Evolutionary conservation across 2,797 vertebrate species (phyloP), one percentile per base, ranked within the genome.

Genomic region (Natrix natrix): DNA sequence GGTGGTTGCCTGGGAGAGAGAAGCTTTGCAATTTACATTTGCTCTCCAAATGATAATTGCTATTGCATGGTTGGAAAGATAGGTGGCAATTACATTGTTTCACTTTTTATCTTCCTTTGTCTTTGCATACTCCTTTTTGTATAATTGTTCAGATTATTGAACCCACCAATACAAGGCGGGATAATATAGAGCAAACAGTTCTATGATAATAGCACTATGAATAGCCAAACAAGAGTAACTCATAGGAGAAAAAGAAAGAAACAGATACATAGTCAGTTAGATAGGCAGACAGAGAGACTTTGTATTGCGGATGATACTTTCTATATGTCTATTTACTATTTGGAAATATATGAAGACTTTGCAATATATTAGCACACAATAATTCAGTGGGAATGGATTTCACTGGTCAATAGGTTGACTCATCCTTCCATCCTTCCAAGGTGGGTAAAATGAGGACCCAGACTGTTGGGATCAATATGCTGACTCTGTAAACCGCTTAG

Each of bases 51-150:
- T 90, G 63, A 90, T 55, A 74, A 74, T 56, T 90, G 48, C 89
- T 69, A n/a, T 69, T 90, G 89, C 61, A 90, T 55, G 63, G 89
- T 69, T 28, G 61, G 89, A 63, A 69, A 55, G 60, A 90, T 90
- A 90, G 89, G 26, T 90, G 89, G 48, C 89, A 90, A 90, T 90
- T 90, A 54, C 52, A 90, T 69, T 66, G 24, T 69, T 90, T 90
- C 89, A 90, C 48, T 66, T 56, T 90, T 63, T 55, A 90, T 63
- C 48, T 54, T 90, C 52, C 48, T 69, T 90, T 90, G 48, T 69
- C 48, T 69, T 66, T 48, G 54, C 56, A 32, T 32, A 12, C 61
- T 66, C 43, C 61, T 28, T 52, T 66, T 69, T 54, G 28, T 55
- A 89, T 32, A 89, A 89, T 20, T 32, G 54, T 37, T 88, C 56